phyloP scores from a whole-genome alignment of 2,888 invertebrate genomes.

The Heteromurus nitidus region DNA sequence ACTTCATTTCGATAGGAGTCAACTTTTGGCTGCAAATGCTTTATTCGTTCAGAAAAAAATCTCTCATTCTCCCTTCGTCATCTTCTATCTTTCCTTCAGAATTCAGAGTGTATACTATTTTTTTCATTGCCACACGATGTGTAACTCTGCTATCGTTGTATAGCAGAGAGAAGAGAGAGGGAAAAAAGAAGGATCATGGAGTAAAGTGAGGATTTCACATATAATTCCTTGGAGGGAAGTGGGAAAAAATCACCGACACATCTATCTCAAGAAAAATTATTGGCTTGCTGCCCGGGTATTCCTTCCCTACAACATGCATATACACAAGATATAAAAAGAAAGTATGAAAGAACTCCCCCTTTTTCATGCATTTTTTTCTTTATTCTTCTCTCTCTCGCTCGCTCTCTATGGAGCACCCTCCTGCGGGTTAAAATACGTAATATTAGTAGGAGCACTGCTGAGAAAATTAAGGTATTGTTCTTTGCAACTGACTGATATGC shows the following conservation, averaged over 20 bases:
- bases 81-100: conserved; percentile 3
- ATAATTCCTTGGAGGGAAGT: conserved; percentile 62
- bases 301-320: conserved; percentile 2
- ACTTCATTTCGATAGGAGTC: background rate
- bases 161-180: background rate
- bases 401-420: conserved; percentile 55
- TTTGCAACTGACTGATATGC: conserved; percentile 31
- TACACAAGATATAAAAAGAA: conserved; percentile 13
- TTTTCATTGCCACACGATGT: conserved; percentile 52
- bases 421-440: conserved; percentile 55
- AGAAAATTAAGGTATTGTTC: conserved; percentile 66
- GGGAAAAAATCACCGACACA: conserved; percentile 60
- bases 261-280: conserved; percentile 64
- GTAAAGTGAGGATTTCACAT: conserved; percentile 34
- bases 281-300: conserved; percentile 62
- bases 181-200: background rate
- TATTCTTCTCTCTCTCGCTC: conserved; percentile 19
- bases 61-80: conserved; percentile 44
- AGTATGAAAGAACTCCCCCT: conserved; percentile 40
- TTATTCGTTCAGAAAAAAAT: conserved; percentile 40
- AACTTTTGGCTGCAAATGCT: conserved; percentile 37
- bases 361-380: conserved; percentile 30
- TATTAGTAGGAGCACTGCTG: conserved; percentile 60
- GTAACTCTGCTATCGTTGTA: no score
- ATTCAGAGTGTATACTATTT: conserved; percentile 13